These are phyloP conservation scores for Haliaeetus leucogaster DNA, from an alignment of 2,113 vertebrate species.

Conservation along the genomic window DNA sequence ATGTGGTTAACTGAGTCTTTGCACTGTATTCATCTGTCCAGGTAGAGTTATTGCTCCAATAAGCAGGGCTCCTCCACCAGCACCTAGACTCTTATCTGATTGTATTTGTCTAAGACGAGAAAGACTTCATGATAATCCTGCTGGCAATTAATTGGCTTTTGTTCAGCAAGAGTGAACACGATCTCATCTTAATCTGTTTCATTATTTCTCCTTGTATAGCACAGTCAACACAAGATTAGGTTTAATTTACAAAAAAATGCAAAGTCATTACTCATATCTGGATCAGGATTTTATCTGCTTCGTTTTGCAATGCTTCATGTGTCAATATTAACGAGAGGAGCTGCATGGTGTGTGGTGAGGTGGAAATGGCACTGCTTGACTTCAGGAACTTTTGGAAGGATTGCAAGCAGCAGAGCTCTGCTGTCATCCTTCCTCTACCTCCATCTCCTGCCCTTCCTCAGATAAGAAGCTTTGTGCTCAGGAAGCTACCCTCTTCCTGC, in stretches of 20 bases:
- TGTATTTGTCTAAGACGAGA: background rate
- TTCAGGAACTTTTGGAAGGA: background rate
- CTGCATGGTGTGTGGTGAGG: background rate
- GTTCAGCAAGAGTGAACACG: constrained; percentile 69
- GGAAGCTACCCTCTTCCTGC: background rate
- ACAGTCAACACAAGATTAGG: constrained; percentile 76
- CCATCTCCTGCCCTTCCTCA: background rate
- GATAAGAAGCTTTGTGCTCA: background rate
- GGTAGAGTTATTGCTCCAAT: background rate
- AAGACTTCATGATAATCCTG: constrained; percentile 31
- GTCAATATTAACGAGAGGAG: background rate
- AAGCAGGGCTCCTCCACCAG: background rate
- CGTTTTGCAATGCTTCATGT: background rate
- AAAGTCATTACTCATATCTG: constrained; percentile 59
- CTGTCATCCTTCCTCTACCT: background rate
- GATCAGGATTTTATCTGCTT: constrained; percentile 46
- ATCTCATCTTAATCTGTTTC: constrained; percentile 75
- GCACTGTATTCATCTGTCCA: background rate
- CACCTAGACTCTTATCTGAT: background rate
- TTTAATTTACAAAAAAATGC: constrained; percentile 68
- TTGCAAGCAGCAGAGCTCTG: background rate
- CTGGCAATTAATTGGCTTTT: constrained; percentile 74
- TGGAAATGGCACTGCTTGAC: background rate
- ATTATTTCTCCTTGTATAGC: constrained; percentile 72
- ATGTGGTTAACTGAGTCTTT: background rate